A percentile compares a stretch with the other conserved stretches of the same genome.
phyloP scores from a whole-genome alignment of 2,888 invertebrate genomes.

The Rhodophaea formosa region DNA sequence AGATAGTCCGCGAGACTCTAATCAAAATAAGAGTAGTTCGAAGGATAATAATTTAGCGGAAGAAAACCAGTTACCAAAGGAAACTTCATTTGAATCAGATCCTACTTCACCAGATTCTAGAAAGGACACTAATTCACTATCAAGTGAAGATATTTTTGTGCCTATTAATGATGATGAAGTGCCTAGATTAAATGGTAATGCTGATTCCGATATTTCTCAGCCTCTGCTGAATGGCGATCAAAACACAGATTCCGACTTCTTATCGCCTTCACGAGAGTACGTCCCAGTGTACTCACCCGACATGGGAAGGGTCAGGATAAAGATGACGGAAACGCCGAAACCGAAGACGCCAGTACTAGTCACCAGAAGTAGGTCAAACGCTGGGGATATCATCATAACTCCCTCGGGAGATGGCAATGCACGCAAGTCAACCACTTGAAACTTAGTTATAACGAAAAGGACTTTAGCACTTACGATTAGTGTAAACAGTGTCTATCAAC shows the following conservation, averaged over 20 bases:
- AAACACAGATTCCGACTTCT: slow-evolving; percentile 62
- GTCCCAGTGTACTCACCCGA: slow-evolving; percentile 83
- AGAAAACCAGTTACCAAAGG: slow-evolving; percentile 51
- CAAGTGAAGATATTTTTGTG: slow-evolving; percentile 74
- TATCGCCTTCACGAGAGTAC: slow-evolving; percentile 71
- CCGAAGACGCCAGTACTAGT: slow-evolving; percentile 92
- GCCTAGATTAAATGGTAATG: slow-evolving; percentile 66
- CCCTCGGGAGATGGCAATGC: slow-evolving; percentile 67
- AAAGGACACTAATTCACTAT: slow-evolving; percentile 71
- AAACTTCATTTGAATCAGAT: slow-evolving; percentile 65
- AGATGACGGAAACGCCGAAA: slow-evolving; percentile 87
- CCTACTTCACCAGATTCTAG: slow-evolving; percentile 70
- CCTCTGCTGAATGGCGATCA: slow-evolving; percentile 74
- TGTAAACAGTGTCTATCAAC: slow-evolving; percentile 68
- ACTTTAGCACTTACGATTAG: slow-evolving; percentile 50
- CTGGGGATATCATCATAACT: slow-evolving; percentile 88
- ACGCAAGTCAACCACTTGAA: slow-evolving; percentile 73
- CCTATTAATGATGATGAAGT: slow-evolving; percentile 72
- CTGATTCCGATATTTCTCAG: slow-evolving; percentile 74
- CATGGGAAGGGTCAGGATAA: slow-evolving; percentile 89
- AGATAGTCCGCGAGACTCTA: slow-evolving; percentile 70
- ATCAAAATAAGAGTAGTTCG: slow-evolving; percentile 74
- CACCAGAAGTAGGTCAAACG: slow-evolving; percentile 87
- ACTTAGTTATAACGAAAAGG: slow-evolving; percentile 43
- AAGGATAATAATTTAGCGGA: slow-evolving; percentile 68